Evolutionary conservation across 1,140 invertebrate species (phyloP).

Genomic region (Thaumatotibia leucotreta): DNA sequence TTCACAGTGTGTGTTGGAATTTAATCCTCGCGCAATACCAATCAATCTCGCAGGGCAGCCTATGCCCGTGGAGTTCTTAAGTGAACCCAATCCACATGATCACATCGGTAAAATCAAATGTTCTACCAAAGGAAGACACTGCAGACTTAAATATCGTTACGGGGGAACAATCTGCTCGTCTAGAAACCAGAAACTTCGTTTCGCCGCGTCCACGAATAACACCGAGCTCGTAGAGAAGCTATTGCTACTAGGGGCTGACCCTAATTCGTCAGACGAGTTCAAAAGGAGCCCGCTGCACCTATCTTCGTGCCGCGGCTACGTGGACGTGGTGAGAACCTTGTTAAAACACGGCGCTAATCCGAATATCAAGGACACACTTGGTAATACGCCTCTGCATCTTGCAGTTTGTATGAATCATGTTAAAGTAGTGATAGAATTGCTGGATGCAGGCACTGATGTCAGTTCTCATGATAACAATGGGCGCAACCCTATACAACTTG

Average conservation of each 20-base stretch:
- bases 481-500: constrained; percentile 87
- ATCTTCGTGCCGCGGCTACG: constrained; percentile 89
- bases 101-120: constrained; percentile 69
- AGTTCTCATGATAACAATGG: constrained; percentile 84
- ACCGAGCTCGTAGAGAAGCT: constrained; percentile 81
- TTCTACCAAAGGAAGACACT: constrained; percentile 61
- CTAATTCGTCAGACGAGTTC: constrained; percentile 85
- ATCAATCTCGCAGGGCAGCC: constrained; percentile 67
- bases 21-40: constrained; percentile 63
- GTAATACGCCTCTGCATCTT: constrained; percentile 92
- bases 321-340: constrained; percentile 86
- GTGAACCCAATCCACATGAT: constrained; percentile 51
- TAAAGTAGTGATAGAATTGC: constrained; percentile 86
- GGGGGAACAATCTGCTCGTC: constrained; percentile 50
- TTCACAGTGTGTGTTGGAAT: constrained; percentile 59
- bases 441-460: constrained; percentile 89
- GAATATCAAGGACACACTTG: constrained; percentile 88
- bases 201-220: constrained; percentile 87
- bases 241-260: constrained; percentile 82
- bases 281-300: constrained; percentile 89
- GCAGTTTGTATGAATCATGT: constrained; percentile 90
- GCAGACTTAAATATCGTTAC: constrained; percentile 60
- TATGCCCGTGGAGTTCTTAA: constrained; percentile 75
- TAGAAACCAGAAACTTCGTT: constrained; percentile 81
- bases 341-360: constrained; percentile 90